Base-by-base conservation (phyloP, 2,888 invertebrate species). In the Frankliniella fusca region DNA sequence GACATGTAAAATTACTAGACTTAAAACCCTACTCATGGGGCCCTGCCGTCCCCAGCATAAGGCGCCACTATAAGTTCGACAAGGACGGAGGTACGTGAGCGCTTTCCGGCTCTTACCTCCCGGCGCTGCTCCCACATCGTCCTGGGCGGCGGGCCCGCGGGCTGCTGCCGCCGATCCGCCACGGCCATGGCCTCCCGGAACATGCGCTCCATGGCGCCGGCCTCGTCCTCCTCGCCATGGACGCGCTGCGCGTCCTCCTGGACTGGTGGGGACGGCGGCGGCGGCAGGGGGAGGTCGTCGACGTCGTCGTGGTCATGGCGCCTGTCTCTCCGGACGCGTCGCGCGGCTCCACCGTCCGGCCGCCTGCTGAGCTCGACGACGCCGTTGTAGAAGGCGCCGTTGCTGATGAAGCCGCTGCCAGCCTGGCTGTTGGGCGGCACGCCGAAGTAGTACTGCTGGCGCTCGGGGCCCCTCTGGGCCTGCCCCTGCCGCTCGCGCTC, bases 161-260 rank as follows among this genome's bases (percentile, higher is more conserved):
- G 70, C 70, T 76, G 70, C 3, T 27, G 70, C 70, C 70, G 70
- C 23, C 27, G 12, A 27, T 76, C 70, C 70, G 70, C 70, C 70
- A 76, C 70, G 27, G 70, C 70, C 70, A 76, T 76, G 23, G 70
- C 70, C 70, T 76, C 70, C 23, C 70, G 70, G 70, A 76, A 76
- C 70, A 76, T 23, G 27, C 27, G n/a, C 70, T 76, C 70, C 27
- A 76, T 27, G 23, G 27, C 70, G 23, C 27, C 23, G 23, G 27
- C 27, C 70, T 23, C 70, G 23, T 23, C 23, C 20, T 61, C 61
- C 20, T 61, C 61, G 61, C 18, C 61, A n/a, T 61, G 27, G 70
- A 9, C 23, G 70, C 5, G 38, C 38, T 38, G 38, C 38, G 38
- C 38, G 3, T 38, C 54, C 12, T 76, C 70, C 23, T 76, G 23